Percentiles rank a stretch among this genome's conserved stretches.
Evolutionary conservation across 2,113 vertebrate genomes (phyloP).

Genomic region (Pterocles orientalis): DNA sequence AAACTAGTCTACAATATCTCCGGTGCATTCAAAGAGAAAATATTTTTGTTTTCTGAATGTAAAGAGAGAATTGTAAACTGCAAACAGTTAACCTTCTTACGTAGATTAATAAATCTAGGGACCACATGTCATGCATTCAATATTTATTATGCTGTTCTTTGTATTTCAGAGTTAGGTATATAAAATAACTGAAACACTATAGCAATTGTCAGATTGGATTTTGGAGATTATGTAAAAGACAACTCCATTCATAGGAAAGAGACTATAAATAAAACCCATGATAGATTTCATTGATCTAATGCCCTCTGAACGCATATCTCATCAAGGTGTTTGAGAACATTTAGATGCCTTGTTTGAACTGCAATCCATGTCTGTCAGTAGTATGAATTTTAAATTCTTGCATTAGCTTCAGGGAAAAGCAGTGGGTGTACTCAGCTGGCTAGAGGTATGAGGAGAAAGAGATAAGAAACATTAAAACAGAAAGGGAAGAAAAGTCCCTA

Average conservation of each 20-base stretch:
- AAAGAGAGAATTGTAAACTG: background rate
- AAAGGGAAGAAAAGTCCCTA: slow-evolving; percentile 2
- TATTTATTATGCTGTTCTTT: slow-evolving; percentile 21
- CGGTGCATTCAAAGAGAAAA: background rate
- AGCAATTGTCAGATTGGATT: slow-evolving; percentile 4
- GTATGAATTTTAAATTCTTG: slow-evolving; percentile 64
- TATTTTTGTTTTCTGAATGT: background rate
- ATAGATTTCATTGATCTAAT: slow-evolving; percentile 49
- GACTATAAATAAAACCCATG: slow-evolving; percentile 19
- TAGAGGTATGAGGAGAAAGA: slow-evolving; percentile 51
- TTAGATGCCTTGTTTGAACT: slow-evolving; percentile 54
- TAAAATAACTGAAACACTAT: slow-evolving; percentile 35
- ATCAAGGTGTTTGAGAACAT: slow-evolving; percentile 46
- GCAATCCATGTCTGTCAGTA: slow-evolving; percentile 29
- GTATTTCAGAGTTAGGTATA: background rate
- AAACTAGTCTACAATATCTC: background rate
- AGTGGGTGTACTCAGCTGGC: background rate
- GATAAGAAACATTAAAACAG: slow-evolving; percentile 46
- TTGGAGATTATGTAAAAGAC: background rate
- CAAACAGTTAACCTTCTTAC: background rate
- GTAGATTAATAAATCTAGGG: slow-evolving; percentile 5
- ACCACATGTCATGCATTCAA: background rate
- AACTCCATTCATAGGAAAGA: background rate
- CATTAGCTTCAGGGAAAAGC: slow-evolving; percentile 39
- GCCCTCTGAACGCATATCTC: background rate